A percentile compares a stretch with the other conserved stretches of the same genome.
Conservation (phyloP, 2,888 invertebrate genomes). For the Marasmarcha lunaedactyla region DNA sequence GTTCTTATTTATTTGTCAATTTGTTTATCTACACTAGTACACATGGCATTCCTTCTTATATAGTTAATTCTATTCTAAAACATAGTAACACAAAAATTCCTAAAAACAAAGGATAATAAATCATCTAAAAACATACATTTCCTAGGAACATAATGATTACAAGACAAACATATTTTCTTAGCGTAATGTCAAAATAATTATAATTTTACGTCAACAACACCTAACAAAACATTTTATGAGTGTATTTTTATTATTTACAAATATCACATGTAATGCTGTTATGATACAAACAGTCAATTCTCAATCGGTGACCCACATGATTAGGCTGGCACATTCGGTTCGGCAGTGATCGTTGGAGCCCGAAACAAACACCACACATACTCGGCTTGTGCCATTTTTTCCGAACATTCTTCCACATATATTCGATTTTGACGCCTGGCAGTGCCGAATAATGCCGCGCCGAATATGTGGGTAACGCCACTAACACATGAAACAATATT, state of each 20-base stretch:
- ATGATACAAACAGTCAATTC: too few species aligned
- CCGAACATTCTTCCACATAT: too few species aligned
- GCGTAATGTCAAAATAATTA: too few species aligned
- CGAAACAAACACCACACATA: too few species aligned
- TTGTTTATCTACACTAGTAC: conserved; percentile 29
- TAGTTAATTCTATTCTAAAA: conserved; percentile 5
- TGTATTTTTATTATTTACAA: not conserved
- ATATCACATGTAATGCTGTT: not conserved
- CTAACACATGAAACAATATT: too few species aligned
- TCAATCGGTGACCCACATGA: not conserved
- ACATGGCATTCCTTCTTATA: conserved; percentile 24
- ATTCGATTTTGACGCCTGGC: too few species aligned
- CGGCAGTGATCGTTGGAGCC: too few species aligned
- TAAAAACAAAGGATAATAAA: conserved; percentile 21
- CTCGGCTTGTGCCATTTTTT: too few species aligned
- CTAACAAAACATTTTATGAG: not conserved
- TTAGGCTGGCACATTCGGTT: too few species aligned
- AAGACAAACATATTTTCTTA: conserved; percentile 14
- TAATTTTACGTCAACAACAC: not conserved
- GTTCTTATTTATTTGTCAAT: conserved; percentile 43
- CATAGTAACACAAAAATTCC: conserved; percentile 13
- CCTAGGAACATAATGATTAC: conserved; percentile 30
- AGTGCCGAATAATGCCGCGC: too few species aligned
- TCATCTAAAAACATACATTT: conserved; percentile 21
- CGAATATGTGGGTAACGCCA: too few species aligned